Base-by-base conservation (phyloP, 2,113 vertebrate genomes). In the Agelaius tricolor region DNA sequence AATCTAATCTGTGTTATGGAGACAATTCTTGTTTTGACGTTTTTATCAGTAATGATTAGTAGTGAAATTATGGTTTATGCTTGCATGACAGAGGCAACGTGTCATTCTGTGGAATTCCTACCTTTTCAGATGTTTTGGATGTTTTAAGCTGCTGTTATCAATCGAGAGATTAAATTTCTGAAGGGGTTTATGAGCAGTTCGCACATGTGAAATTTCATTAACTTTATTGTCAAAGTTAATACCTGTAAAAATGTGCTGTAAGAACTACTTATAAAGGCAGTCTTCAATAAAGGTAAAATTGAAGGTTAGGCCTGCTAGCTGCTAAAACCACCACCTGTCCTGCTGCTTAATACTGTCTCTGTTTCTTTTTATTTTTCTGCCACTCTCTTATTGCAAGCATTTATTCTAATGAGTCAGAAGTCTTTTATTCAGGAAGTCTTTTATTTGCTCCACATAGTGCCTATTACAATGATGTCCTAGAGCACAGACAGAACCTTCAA, bases 401-500 rank as follows among this genome's bases (percentile, higher is more conserved):
- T 86, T 67, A 47, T 27, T 37, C 8, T 37, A 65, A 37, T 8
- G 13, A 31, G 10, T 58, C 30, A 72, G 30, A 76, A 71, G 35
- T 41, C 20, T 71, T 62, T 52, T 35, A 66, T 62, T 58, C 30
- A 67, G 15, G 30, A 76, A 71, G 35, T 41, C 20, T 71, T 61
- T 51, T 35, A 65, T 62, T 83, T 3, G 2, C 13, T 44, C n/a
- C 9, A 18, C 19, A 52, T 4, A 47, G 20, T 24, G 22, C 24
- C 44, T 44, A 41, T 22, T 55, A 54, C 24, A 69, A 22, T 59
- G 33, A 51, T 21, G 61, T 43, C 62, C 33, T 41, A 79, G 7
- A 14, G 5, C 21, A 54, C 0, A 0, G 11, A 61, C 2, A 5
- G 19, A 11, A 82, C 27, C 10, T 66, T 86, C 57, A 82, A 62